Evolutionary conservation across 2,797 vertebrate genomes (phyloP).

Genomic region (Garrulus glandarius): DNA sequence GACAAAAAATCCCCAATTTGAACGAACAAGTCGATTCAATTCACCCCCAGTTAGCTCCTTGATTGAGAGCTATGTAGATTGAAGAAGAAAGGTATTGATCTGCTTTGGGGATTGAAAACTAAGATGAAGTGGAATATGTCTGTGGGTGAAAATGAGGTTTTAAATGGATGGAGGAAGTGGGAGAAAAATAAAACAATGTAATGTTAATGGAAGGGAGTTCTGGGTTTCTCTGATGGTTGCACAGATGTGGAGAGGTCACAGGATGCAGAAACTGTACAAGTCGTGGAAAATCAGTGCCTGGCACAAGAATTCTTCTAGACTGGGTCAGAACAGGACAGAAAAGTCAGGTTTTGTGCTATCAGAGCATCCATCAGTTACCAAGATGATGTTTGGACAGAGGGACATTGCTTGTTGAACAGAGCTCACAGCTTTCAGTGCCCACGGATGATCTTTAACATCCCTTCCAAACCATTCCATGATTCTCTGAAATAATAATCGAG

Average conservation of each 20-base stretch:
- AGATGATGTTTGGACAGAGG: neutral
- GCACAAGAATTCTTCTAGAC: neutral
- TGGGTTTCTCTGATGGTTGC: neutral
- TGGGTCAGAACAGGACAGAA: neutral
- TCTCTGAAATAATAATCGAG: neutral
- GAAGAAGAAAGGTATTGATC: constrained; percentile 23
- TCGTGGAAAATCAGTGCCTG: neutral
- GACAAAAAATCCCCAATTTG: neutral
- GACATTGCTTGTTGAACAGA: neutral
- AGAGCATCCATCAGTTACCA: neutral
- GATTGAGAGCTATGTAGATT: constrained; percentile 49
- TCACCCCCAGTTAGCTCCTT: constrained; percentile 61
- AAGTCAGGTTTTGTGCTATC: neutral
- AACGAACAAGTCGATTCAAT: neutral
- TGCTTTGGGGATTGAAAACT: constrained; percentile 46
- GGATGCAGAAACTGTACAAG: neutral
- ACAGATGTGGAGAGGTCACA: neutral
- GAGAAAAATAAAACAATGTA: neutral
- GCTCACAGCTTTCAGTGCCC: neutral
- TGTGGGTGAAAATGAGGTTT: constrained; percentile 23
- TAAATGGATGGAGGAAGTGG: neutral
- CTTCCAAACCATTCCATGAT: neutral
- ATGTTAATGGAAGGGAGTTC: neutral
- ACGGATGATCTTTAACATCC: neutral
- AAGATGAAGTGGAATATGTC: constrained; percentile 33